These are phyloP conservation scores for Piscicola geometra DNA, from an alignment of 2,888 invertebrate species.

Conservation along the genomic window DNA sequence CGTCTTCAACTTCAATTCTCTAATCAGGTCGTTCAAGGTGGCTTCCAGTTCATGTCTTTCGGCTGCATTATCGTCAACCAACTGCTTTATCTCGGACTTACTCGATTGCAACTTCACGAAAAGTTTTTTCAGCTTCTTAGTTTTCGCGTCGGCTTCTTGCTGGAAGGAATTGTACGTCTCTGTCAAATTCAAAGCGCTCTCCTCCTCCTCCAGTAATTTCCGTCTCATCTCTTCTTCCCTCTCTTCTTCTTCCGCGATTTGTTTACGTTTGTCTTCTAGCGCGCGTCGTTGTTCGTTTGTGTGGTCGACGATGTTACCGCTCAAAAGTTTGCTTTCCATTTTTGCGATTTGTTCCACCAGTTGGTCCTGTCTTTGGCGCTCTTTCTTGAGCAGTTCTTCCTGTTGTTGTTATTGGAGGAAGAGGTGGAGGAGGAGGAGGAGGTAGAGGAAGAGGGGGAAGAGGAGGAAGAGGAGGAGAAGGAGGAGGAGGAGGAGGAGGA, in stretches of 20 bases:
- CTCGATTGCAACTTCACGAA: conserved; percentile 73
- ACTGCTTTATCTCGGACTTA: conserved; percentile 74
- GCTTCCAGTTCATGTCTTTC: conserved; percentile 88
- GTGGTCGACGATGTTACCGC: conserved; percentile 88
- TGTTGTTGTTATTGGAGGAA: conserved; percentile 32
- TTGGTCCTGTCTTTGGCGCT: conserved; percentile 15
- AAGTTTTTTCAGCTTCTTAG: conserved; percentile 84
- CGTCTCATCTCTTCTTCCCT: conserved; percentile 85
- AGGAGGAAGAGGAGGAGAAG: conserved; percentile 30
- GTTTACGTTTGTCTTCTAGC: conserved; percentile 75
- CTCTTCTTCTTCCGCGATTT: conserved; percentile 79
- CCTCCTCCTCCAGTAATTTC: conserved; percentile 85
- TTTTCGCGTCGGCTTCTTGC: conserved; percentile 94
- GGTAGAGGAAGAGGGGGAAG: conserved; percentile 33
- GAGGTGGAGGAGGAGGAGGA: conserved; percentile 9
- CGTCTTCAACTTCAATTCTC: conserved; percentile 80
- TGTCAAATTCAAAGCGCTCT: conserved; percentile 80
- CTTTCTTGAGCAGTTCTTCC: conserved; percentile 14
- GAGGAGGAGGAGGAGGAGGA: neutral
- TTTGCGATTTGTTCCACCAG: conserved; percentile 55
- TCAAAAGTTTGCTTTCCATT: conserved; percentile 87
- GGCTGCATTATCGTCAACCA: conserved; percentile 79
- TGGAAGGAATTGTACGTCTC: conserved; percentile 86
- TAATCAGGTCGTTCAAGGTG: conserved; percentile 80
- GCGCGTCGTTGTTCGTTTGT: conserved; percentile 88